Conservation (phyloP, 2,797 vertebrate species). For the Epinephelus awoara region DNA sequence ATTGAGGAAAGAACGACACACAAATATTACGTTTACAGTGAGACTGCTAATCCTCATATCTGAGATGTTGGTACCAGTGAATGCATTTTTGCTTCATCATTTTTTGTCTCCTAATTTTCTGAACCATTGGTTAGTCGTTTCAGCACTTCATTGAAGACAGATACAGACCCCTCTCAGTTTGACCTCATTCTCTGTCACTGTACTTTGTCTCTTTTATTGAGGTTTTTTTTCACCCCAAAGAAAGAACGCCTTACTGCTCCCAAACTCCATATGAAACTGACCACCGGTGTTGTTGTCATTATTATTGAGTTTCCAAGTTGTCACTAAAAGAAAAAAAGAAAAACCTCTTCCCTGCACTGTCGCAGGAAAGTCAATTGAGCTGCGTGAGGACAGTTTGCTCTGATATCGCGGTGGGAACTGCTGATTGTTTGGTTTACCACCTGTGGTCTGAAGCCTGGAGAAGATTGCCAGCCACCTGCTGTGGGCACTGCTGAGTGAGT, state of each 20-base stretch:
- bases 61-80: background rate
- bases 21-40: background rate
- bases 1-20: background rate
- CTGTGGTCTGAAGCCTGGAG: constrained; percentile 70
- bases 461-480: constrained; percentile 66
- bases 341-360: constrained; percentile 25
- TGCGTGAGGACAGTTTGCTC: constrained; percentile 63
- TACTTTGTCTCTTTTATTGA: constrained; percentile 8
- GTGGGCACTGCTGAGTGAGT: constrained; percentile 61
- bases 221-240: background rate
- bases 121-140: background rate
- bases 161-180: background rate
- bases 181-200: constrained; percentile 1
- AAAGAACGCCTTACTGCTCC: background rate
- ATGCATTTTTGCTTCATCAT: background rate
- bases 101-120: background rate
- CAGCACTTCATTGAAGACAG: background rate
- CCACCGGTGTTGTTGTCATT: constrained; percentile 20
- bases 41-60: background rate
- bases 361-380: constrained; percentile 57
- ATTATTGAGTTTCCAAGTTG: constrained; percentile 47
- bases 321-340: constrained; percentile 22
- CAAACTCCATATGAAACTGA: constrained; percentile 36
- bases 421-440: constrained; percentile 82
- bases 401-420: constrained; percentile 66